A percentile compares a stretch with the other conserved stretches of the same genome.
These are phyloP conservation scores for Hyla sarda DNA, from an alignment of 2,113 vertebrate species.

Conservation along the genomic window DNA sequence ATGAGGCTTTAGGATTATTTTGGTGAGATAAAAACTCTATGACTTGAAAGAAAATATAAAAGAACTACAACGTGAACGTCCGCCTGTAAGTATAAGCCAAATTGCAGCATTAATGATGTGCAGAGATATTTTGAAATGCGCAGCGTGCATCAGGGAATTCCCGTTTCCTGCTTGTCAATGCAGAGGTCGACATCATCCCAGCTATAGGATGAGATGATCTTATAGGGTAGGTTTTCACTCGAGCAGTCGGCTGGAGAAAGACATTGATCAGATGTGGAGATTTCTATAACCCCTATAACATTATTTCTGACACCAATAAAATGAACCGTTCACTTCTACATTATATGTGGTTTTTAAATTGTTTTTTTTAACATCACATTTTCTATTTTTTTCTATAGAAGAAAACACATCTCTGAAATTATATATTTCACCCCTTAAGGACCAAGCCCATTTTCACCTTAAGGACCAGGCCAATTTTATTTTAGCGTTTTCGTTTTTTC, in stretches of 20 bases:
- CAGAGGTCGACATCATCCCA: neutral
- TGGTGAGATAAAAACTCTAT: neutral
- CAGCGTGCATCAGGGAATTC: slow-evolving; percentile 1
- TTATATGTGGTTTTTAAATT: neutral
- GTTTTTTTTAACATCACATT: slow-evolving; percentile 2
- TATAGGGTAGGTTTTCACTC: neutral
- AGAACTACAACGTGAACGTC: neutral
- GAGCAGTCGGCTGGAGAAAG: neutral
- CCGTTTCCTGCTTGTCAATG: slow-evolving; percentile 22
- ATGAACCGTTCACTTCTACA: neutral
- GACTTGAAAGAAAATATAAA: neutral
- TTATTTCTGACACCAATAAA: neutral
- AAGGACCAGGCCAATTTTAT: no score
- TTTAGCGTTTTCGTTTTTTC: no score
- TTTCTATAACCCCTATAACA: neutral
- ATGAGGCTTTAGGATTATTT: neutral
- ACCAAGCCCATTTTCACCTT: no score
- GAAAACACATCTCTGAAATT: neutral
- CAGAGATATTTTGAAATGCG: neutral
- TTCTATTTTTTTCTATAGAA: neutral
- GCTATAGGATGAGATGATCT: neutral
- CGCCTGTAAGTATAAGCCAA: neutral
- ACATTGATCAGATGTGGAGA: neutral
- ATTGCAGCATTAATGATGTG: slow-evolving; percentile 6
- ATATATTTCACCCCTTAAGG: no score